Conservation (phyloP, 64 coral and sea anemone genomes). For the Hydrozoanthus tunicans region DNA sequence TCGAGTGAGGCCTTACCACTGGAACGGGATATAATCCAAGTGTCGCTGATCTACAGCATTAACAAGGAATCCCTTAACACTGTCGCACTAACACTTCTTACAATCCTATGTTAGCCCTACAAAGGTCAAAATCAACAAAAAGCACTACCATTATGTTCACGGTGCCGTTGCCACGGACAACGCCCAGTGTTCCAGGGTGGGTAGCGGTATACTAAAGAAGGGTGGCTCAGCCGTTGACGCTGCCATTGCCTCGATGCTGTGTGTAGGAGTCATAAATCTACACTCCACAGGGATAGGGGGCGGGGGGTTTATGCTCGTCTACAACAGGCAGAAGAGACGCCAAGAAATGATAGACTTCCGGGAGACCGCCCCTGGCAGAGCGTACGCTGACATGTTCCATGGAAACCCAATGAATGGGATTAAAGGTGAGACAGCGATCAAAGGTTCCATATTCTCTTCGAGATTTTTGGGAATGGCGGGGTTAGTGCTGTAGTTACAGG, state of each 20-base stretch:
- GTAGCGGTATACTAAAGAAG: slow-evolving; percentile 71
- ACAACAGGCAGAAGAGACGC: slow-evolving; percentile 59
- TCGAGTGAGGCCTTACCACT: too few species aligned
- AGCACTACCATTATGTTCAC: slow-evolving; percentile 72
- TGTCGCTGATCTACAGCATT: too few species aligned
- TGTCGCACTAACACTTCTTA: not conserved
- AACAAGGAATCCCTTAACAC: too few species aligned
- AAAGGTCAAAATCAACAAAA: slow-evolving; percentile 60
- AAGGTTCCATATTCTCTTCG: too few species aligned
- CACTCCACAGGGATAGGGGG: slow-evolving; percentile 97
- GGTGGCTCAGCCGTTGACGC: slow-evolving; percentile 90
- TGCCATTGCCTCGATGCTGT: slow-evolving; percentile 82
- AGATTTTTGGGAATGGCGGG: too few species aligned
- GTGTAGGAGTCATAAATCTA: slow-evolving; percentile 89
- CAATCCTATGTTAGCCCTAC: slow-evolving; percentile 27
- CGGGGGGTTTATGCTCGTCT: slow-evolving; percentile 97
- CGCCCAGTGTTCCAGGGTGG: slow-evolving; percentile 79
- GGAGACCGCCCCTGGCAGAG: slow-evolving; percentile 81
- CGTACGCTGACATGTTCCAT: slow-evolving; percentile 80
- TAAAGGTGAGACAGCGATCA: slow-evolving; percentile 54
- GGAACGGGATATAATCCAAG: too few species aligned
- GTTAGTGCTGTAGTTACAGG: too few species aligned
- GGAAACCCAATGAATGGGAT: slow-evolving; percentile 92
- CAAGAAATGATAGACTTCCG: slow-evolving; percentile 98
- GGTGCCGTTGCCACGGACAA: slow-evolving; percentile 93